phyloP scores from a whole-genome alignment of 2,113 vertebrate genomes.

The Myotis lucifugus region DNA sequence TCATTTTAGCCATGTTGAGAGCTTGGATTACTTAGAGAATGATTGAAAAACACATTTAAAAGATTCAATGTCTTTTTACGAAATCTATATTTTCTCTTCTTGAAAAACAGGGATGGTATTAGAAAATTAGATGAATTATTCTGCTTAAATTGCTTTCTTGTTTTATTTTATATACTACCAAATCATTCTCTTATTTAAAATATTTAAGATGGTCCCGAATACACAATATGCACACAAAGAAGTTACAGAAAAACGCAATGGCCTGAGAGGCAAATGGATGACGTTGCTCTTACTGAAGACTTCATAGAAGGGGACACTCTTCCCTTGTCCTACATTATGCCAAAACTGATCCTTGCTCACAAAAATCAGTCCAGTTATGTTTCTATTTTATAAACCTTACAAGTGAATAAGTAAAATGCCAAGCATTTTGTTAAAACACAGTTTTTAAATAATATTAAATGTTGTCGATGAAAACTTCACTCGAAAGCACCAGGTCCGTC shows the following conservation, averaged over 20 bases:
- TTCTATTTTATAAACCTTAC: neutral
- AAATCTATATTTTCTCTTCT: neutral
- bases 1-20: neutral
- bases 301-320: neutral
- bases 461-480: conserved; percentile 35
- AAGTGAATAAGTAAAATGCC: neutral
- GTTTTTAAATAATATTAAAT: conserved; percentile 19
- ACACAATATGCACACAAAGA: neutral
- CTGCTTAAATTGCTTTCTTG: neutral
- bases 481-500: neutral
- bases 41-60: neutral
- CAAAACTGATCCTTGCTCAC: neutral
- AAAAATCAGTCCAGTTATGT: neutral
- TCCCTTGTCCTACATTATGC: neutral
- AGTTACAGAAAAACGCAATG: neutral
- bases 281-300: neutral
- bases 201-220: neutral
- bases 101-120: neutral
- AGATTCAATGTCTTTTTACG: neutral
- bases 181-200: neutral
- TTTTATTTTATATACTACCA: neutral
- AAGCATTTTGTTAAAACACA: neutral
- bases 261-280: neutral
- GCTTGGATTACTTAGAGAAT: neutral
- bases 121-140: conserved; percentile 16